Evolutionary conservation across 1,140 invertebrate species (phyloP), one percentile per base, ranked within the genome.

Genomic region (Oryzaephilus surinamensis): DNA sequence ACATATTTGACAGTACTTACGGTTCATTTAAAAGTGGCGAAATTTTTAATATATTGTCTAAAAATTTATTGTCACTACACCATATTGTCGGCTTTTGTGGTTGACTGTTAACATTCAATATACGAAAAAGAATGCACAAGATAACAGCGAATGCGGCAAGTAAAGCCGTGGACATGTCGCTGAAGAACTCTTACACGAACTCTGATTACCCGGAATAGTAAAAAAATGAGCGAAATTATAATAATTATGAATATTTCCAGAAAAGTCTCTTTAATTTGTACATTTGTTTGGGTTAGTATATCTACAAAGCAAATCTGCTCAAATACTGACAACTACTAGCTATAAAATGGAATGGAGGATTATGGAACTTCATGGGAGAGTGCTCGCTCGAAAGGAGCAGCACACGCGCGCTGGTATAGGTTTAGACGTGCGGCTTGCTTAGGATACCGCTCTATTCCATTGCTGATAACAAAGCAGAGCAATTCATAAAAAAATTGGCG

Each of bases 101-200:
- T 52, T 80, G 73, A 51, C 80, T 84, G 58, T 82, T 81, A 29
- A 89, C 78, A 62, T 89, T 87, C 24, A 90, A 64, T 53, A 89
- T 78, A 57, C 84, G 71, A 57, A 87, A 84, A 35, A 90, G 67
- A 44, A 85, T 73, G 61, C 81, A 84, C 32, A 87, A 62, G 46
- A 86, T 78, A 17, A 86, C 79, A 32, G 81, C 83, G 44, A 85
- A 62, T 6, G 80, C 70, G 26, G 81, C 80, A 42, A 87, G 61
- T 31, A 83, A 61, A 37, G 81, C 79, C 33, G 81, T 79, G 46
- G 80, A 84, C 81, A 84, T 84, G 36, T 30, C 30, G 36, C 27
- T 27, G 36, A 38, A 30, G 27, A 19, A 16, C 30, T 30, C 27
- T 30, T 30, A 21, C 20, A 38, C 26, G 6, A 38, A 38, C 36